These are phyloP conservation scores for Bembecia ichneumoniformis DNA, from an alignment of 2,888 invertebrate genomes.

Conservation along the genomic window DNA sequence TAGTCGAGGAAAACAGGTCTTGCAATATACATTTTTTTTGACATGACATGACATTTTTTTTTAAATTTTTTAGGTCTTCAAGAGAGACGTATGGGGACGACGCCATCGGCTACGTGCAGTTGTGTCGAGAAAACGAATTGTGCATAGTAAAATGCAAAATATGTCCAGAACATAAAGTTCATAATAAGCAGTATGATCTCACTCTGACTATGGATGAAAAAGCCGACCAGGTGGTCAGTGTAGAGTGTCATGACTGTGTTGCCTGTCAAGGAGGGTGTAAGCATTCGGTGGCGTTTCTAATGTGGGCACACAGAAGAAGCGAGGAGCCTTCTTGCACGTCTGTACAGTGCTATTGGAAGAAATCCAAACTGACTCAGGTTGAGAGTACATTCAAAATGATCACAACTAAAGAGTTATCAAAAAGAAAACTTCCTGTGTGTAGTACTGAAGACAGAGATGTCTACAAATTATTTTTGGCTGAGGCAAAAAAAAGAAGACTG, in stretches of 20 bases:
- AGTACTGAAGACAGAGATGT: too few relatives aligned
- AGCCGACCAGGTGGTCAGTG: slow-evolving; percentile 9
- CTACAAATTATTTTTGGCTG: too few relatives aligned
- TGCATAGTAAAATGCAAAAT: slow-evolving; percentile 20
- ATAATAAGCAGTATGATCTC: slow-evolving; percentile 14
- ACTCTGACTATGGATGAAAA: slow-evolving; percentile 18
- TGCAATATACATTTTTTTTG: too few relatives aligned
- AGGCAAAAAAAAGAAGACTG: slow-evolving; percentile 11
- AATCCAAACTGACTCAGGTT: slow-evolving; percentile 22
- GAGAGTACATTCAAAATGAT: slow-evolving; percentile 21
- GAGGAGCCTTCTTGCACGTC: too few relatives aligned
- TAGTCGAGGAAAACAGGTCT: too few relatives aligned
- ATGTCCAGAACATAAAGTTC: slow-evolving; percentile 24
- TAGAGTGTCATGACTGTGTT: slow-evolving; percentile 20
- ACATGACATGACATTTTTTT: background rate
- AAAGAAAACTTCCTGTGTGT: too few relatives aligned
- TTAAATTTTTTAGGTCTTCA: slow-evolving; percentile 12
- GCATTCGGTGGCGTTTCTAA: too few relatives aligned
- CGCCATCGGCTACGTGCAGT: slow-evolving; percentile 19
- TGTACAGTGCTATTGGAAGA: too few relatives aligned
- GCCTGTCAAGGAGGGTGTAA: slow-evolving; percentile 22
- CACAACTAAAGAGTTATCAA: slow-evolving; percentile 16
- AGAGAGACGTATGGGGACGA: slow-evolving; percentile 20
- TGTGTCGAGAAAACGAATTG: slow-evolving; percentile 13
- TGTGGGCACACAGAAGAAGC: slow-evolving; percentile 27